These are phyloP conservation scores for Nothura maculosa DNA, from an alignment of 2,797 vertebrate species.

Conservation along the genomic window DNA sequence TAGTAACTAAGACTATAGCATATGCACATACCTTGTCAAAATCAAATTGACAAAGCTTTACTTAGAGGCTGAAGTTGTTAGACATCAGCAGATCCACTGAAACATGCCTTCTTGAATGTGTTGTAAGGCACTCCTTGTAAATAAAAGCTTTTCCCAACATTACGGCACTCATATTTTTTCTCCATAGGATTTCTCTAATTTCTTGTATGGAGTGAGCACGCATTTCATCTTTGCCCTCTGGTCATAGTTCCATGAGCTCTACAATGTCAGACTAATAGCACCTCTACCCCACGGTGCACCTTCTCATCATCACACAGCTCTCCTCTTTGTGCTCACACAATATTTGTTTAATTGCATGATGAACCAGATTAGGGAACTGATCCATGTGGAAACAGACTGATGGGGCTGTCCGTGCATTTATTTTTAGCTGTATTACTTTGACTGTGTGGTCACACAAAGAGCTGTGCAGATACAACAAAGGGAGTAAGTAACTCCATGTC, in stretches of 20 bases:
- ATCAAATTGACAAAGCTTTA: neutral
- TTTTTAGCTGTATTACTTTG: neutral
- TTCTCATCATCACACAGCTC: neutral
- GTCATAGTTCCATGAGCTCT: conserved; percentile 22
- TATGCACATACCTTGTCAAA: neutral
- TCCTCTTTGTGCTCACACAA: neutral
- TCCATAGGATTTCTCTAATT: neutral
- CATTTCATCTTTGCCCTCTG: conserved; percentile 57
- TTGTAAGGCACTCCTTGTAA: neutral
- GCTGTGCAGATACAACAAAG: neutral
- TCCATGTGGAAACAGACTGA: neutral
- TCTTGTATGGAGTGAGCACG: neutral
- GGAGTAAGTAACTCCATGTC: neutral
- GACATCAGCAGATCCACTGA: neutral
- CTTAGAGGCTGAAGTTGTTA: neutral
- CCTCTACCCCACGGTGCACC: neutral
- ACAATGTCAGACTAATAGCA: neutral
- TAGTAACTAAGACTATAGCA: neutral
- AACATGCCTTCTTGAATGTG: neutral
- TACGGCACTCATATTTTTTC: neutral
- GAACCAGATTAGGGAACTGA: neutral
- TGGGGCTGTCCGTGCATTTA: neutral
- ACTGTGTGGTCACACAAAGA: neutral
- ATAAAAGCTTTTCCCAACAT: neutral
- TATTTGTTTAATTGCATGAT: neutral